Evolutionary conservation across 2,888 invertebrate genomes (phyloP).

Genomic region (Tetragnatha montana): DNA sequence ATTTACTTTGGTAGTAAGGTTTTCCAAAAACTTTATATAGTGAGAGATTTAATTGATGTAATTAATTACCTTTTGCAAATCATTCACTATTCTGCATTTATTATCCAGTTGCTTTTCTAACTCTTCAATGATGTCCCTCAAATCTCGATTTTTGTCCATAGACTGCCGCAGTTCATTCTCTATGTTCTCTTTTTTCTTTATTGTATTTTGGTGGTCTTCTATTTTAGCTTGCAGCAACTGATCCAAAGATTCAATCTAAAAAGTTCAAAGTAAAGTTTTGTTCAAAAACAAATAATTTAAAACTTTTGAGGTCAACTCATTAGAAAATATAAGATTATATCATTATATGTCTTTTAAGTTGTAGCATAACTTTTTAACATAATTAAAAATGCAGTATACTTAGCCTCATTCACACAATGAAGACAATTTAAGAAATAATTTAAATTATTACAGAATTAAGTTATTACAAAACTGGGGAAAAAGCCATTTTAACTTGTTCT

Average conservation of each 20-base stretch:
- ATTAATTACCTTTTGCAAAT: conserved; percentile 79
- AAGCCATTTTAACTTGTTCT: too few relatives aligned
- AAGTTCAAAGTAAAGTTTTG: background rate
- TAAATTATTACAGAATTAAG: too few relatives aligned
- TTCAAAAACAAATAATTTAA: background rate
- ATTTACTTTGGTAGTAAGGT: too few relatives aligned
- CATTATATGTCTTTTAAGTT: background rate
- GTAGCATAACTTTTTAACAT: too few relatives aligned
- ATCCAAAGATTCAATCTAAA: conserved; percentile 83
- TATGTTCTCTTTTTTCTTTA: conserved; percentile 79
- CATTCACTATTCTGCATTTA: conserved; percentile 81
- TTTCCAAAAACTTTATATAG: too few relatives aligned
- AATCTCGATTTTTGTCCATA: conserved; percentile 84
- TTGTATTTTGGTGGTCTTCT: conserved; percentile 73
- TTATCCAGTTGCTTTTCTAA: conserved; percentile 85
- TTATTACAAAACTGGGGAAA: too few relatives aligned
- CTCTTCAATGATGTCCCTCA: conserved; percentile 86
- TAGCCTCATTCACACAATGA: too few relatives aligned
- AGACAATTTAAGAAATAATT: too few relatives aligned
- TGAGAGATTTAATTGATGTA: too few relatives aligned
- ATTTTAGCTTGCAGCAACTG: conserved; percentile 78
- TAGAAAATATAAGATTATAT: background rate
- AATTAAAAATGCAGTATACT: too few relatives aligned
- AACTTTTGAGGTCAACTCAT: background rate
- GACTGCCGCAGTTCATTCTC: conserved; percentile 86